Evolutionary conservation across 2,888 invertebrate species (phyloP).

Genomic region (Tinea trinotella): DNA sequence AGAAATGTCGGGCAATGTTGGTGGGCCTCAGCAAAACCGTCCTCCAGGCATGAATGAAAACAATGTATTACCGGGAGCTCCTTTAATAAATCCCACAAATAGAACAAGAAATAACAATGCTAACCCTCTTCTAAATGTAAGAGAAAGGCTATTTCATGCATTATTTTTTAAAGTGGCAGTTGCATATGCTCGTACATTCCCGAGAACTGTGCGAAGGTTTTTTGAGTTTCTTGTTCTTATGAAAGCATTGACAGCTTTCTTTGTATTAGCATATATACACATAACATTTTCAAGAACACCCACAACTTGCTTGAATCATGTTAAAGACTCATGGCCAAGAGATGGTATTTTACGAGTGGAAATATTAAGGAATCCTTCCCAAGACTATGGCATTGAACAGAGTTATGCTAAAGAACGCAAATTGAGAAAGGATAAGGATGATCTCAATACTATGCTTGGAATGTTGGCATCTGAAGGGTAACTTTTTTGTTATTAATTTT

Average conservation of each 20-base stretch:
- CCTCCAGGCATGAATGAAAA: constrained; percentile 66
- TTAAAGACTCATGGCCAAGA: constrained; percentile 92
- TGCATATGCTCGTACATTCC: constrained; percentile 92
- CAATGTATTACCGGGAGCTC: constrained; percentile 68
- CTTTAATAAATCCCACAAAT: constrained; percentile 65
- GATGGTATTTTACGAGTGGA: constrained; percentile 96
- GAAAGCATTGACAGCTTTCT: constrained; percentile 85
- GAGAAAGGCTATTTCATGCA: constrained; percentile 95
- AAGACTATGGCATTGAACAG: constrained; percentile 84
- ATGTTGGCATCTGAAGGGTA: constrained; percentile 78
- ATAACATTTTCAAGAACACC: constrained; percentile 93
- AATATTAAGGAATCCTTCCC: constrained; percentile 79
- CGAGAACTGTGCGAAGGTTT: constrained; percentile 83
- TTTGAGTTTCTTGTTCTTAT: constrained; percentile 87
- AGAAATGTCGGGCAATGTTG: constrained; percentile 31
- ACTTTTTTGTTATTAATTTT: constrained; percentile 34
- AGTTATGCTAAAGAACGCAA: constrained; percentile 88
- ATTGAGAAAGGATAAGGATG: constrained; percentile 76
- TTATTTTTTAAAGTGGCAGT: constrained; percentile 94
- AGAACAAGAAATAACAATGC: constrained; percentile 74
- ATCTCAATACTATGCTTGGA: constrained; percentile 73
- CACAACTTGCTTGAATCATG: constrained; percentile 91
- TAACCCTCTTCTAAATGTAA: constrained; percentile 86
- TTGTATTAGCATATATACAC: constrained; percentile 95
- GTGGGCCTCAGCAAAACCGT: constrained; percentile 46